These are phyloP conservation scores for Pygoscelis adeliae DNA, from an alignment of 2,113 vertebrate genomes.

Conservation along the genomic window DNA sequence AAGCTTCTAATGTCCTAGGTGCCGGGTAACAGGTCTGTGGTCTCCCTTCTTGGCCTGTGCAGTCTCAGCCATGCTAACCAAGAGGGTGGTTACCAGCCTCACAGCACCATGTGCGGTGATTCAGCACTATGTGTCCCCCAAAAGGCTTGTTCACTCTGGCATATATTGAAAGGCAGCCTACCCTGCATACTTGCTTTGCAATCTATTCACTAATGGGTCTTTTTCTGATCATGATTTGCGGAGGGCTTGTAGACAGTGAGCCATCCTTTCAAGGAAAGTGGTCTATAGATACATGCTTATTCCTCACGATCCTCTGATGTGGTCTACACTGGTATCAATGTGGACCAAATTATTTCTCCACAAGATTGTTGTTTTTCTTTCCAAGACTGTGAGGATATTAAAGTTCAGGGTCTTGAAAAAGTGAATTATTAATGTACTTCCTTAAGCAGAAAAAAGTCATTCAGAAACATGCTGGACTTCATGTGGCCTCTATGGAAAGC, in stretches of 20 bases:
- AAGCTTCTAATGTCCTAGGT: background rate
- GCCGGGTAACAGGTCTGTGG: background rate
- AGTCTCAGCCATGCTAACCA: background rate
- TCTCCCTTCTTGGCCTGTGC: background rate
- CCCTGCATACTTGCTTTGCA: background rate
- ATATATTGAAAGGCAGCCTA: background rate
- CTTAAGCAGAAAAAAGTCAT: background rate
- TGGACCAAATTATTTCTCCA: background rate
- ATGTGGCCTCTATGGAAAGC: background rate
- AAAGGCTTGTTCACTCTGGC: background rate
- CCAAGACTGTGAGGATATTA: background rate
- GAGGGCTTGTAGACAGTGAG: background rate
- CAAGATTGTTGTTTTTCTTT: background rate
- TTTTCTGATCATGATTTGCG: background rate
- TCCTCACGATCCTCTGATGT: background rate
- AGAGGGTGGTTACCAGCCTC: background rate
- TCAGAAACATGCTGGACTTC: background rate
- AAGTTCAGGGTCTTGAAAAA: background rate
- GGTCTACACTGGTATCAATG: background rate
- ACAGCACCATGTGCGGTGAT: fast-evolving
- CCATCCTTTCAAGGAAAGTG: background rate
- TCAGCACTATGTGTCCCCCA: background rate
- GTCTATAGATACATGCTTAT: background rate
- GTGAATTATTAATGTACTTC: background rate
- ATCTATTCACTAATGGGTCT: background rate